Base-by-base conservation (phyloP, 2,888 invertebrate species). In the Hyles lineata region DNA sequence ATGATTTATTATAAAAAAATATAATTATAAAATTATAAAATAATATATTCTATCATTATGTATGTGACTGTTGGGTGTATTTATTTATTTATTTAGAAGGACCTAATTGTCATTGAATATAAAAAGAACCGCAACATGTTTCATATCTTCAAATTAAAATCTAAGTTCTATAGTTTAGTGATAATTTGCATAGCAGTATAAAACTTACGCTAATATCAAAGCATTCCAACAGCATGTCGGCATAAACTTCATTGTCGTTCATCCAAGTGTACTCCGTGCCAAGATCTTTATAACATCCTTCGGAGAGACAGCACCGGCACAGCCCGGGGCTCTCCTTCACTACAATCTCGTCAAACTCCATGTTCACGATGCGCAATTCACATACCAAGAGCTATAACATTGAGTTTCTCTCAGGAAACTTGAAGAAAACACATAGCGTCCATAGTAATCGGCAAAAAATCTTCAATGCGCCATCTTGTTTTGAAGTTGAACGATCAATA, bases 221-320 rank as follows among this genome's bases (percentile, higher is more conserved):
- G 79, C 94, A 94, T 85, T 94, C 94, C 9, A 93, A 79, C 9
- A 94, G 79, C 91, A 94, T 94, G 84, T 94, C 94, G 2, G 94
- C 94, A 74, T 94, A 94, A n/a, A 94, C 86, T 82, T 94, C 94
- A 1, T 87, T 91, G 35, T 94, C 93, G 60, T 87, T 91, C 93
- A 94, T 93, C 94, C 94, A 94, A 73, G 82, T 82, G 73, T 94
- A 94, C 74, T 93, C 94, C 0, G 90, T 82, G 0, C 91, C 89
- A 73, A 94, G 79, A 74, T 94, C 94, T 74, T 94, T 94, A 80
- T 94, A 94, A 74, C 94, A 94, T 52, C 94, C 94, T 79, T 94
- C 94, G 0, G 94, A 93, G 3, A 94, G 87, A 77, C 94, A 94
- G 79, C 94, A 94, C 85, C 94, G 92, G 89, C 94, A 94, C 0